Evolutionary conservation across 1,140 invertebrate species (phyloP), one percentile per base, ranked within the genome.

Genomic region (Hyposmocoma kahamanoa): DNA sequence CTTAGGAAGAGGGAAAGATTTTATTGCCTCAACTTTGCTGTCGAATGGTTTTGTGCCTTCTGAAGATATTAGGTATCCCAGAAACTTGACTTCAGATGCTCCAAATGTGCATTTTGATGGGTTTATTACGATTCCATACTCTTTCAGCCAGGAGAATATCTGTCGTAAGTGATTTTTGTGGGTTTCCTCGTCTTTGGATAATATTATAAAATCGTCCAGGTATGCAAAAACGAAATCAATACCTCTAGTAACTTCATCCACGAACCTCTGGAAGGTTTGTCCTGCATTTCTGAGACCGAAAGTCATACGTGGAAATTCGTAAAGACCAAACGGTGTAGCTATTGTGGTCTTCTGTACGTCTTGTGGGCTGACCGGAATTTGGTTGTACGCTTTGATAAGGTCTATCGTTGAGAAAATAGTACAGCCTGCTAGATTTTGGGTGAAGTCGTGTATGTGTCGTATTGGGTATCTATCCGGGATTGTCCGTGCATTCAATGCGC

Each of bases 261-360:
- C 88, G 15, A 87, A 75, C 3, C 88, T 49, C 57, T 89, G 84
- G 47, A 89, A 90, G 1, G 71, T 77, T 53, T 82, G 68, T 0
- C 61, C 65, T 3, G 70, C 67, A 39, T 82, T 79, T 15, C 32
- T 36, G 3, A 36, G 32, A 6, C 32, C 32, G 8, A 36, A 36
- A 17, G n/a, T 36, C 32, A 36, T 36, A 36, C 15, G 18, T 6
- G 32, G 32, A 17, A 36, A 36, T 17, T 36, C 32, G 15, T 13
- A 36, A 15, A 36, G 32, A 17, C 32, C 32, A 15, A 36, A 36
- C 1, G 32, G 32, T 8, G 32, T 36, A 1, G 32, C 8, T 15
- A 36, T 36, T 36, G 32, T 17, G 3, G 32, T 36, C 15, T 36
- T 36, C 6, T 15, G 15, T 10, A 36, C 18, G 15, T 36, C 32